Conservation (phyloP, 2,888 invertebrate species). For the Pharmacophagus antenor region DNA sequence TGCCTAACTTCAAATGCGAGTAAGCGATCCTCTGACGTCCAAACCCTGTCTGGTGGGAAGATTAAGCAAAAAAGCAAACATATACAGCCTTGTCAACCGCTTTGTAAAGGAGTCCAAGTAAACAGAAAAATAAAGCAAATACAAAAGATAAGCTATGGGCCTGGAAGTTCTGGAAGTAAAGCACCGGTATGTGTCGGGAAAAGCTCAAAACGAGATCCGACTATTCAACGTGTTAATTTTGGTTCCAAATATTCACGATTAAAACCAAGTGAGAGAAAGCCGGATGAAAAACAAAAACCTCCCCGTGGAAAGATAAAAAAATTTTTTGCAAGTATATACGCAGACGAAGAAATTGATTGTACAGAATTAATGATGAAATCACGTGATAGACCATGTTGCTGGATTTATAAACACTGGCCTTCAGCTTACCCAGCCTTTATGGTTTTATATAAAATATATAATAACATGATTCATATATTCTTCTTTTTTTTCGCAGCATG, state of each 20-base stretch:
- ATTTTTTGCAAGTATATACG: background rate
- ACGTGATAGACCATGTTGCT: conserved; percentile 35
- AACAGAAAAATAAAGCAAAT: background rate
- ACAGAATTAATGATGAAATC: conserved; percentile 2
- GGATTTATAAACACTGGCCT: conserved; percentile 39
- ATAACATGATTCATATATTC: conserved; percentile 33
- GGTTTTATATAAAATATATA: conserved; percentile 33
- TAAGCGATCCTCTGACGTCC: background rate
- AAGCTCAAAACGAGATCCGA: background rate
- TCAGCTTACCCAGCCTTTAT: conserved; percentile 39
- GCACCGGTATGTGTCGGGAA: too few species aligned
- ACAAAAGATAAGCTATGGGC: background rate
- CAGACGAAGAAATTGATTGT: conserved; percentile 1
- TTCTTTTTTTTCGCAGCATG: conserved; percentile 41
- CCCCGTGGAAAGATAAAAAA: background rate
- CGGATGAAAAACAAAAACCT: background rate
- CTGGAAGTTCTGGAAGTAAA: background rate
- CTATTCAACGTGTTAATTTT: background rate
- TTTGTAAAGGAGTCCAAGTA: conserved; percentile 1
- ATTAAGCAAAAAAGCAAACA: conserved; percentile 6
- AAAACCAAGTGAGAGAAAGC: background rate
- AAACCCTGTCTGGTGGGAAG: background rate
- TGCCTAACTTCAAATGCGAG: too few species aligned
- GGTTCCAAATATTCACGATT: background rate
- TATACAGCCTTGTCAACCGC: background rate